Percentiles rank a stretch among this genome's conserved stretches.
Evolutionary conservation across 1,140 invertebrate species (phyloP).

Genomic region (Pseudomyrmex gracilis): DNA sequence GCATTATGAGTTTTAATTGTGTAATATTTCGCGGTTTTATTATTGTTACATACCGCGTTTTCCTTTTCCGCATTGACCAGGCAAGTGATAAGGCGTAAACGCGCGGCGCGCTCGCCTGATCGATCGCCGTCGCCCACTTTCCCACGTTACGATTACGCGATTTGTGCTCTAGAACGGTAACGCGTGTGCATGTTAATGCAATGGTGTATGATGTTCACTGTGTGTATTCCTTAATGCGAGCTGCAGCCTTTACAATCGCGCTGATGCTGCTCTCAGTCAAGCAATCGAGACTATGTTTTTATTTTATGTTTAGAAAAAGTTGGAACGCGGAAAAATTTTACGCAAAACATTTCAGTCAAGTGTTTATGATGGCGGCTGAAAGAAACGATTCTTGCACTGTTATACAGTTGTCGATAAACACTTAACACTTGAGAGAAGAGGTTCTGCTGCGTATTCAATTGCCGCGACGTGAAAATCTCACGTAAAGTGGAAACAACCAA

Average conservation of each 20-base stretch:
- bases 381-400: neutral
- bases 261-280: too few relatives aligned
- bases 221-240: neutral
- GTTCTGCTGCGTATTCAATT: conserved; percentile 14
- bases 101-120: neutral
- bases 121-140: conserved; percentile 42
- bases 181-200: neutral
- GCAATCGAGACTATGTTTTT: too few relatives aligned
- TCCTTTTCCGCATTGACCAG: neutral
- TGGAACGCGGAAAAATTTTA: neutral
- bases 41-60: conserved; percentile 8
- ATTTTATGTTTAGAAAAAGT: neutral
- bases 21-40: conserved; percentile 36
- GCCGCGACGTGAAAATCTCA: conserved; percentile 4
- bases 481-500: neutral
- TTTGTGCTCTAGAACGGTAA: conserved; percentile 20
- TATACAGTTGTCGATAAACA: neutral
- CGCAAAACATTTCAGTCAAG: neutral
- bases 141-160: conserved; percentile 52
- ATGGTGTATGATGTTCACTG: conserved; percentile 1
- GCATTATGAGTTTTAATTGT: conserved; percentile 11
- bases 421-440: neutral
- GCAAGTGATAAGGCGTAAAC: conserved; percentile 28
- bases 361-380: neutral
- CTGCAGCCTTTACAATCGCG: neutral